Evolutionary conservation across 1,140 invertebrate genomes (phyloP), one percentile per base, ranked within the genome.

Genomic region (Ceratina australensis): DNA sequence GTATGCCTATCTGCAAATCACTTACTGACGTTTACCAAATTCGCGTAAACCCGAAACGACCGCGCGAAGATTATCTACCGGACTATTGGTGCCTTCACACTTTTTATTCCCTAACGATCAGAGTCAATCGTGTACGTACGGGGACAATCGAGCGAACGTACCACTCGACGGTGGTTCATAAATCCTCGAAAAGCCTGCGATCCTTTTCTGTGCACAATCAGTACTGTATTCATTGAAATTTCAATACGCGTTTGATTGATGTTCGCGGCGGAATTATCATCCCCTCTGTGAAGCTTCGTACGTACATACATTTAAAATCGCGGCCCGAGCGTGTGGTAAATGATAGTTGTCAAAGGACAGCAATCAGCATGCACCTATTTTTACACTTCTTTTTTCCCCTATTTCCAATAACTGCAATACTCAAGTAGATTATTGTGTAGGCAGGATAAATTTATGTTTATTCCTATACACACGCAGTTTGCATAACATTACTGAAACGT

Each of bases 201-300:
- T 68, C n/a, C 50, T 68, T 56, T 42, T 15, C 52, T 13, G n/a
- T 69, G 52, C 52, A 69, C 67, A 69, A 69, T 69, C 67, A 69
- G 67, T 26, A 42, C 20, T 16, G 67, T 16, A 69, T 69, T 69
- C 67, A 69, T 56, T 69, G 67, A 42, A 69, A 69, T 69, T 69
- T 69, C 67, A 69, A 69, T 69, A 18, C 67, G 24, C 3, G 8
- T 33, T 69, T 56, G 52, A 69, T 56, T 56, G 52, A 42, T 56
- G 28, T n/a, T 12, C 13, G 13, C 13, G 26, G 20, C 33, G 13
- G 20, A 56, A 69, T 22, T 56, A 20, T 42, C 28, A 42, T 69
- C 56, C 8, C 7, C 1, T n/a, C 28, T 18, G 26, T 13, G 15
- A n/a, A n/a, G 33, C 33, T 42, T 42, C 33, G 33, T 10, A 42